Evolutionary conservation across 2,113 vertebrate genomes (phyloP).

Genomic region (Acanthochromis polyacanthus): DNA sequence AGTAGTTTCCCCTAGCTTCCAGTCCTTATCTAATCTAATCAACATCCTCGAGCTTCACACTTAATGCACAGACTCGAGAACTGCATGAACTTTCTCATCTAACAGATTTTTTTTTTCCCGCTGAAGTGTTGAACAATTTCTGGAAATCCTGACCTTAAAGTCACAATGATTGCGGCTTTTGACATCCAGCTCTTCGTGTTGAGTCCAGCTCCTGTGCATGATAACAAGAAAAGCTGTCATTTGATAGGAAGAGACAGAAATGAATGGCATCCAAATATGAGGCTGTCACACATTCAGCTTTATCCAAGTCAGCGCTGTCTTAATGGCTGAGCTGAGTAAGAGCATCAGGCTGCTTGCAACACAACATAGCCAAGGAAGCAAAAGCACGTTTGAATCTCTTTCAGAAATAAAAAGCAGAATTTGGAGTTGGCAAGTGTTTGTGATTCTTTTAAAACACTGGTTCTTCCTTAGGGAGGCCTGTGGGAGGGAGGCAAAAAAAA

Average conservation of each 20-base stretch:
- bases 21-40: background rate
- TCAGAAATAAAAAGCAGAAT: slow-evolving; percentile 70
- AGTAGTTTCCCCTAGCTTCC: background rate
- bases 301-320: slow-evolving; percentile 10
- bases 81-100: background rate
- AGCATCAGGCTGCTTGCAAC: slow-evolving; percentile 38
- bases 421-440: slow-evolving; percentile 70
- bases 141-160: background rate
- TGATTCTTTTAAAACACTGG: slow-evolving; percentile 75
- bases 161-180: background rate
- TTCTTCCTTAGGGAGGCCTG: slow-evolving; percentile 72
- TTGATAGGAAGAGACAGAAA: slow-evolving; percentile 26
- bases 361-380: slow-evolving; percentile 26
- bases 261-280: slow-evolving; percentile 1
- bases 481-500: slow-evolving; percentile 60
- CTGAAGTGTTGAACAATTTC: background rate
- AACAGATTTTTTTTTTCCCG: background rate
- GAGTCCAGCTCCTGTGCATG: background rate
- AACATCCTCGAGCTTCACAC: background rate
- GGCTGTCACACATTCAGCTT: slow-evolving; percentile 1
- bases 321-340: slow-evolving; percentile 20
- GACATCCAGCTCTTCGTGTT: background rate
- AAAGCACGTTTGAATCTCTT: slow-evolving; percentile 37
- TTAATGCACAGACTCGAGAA: background rate
- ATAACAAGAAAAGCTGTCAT: slow-evolving; percentile 6